phyloP scores from a whole-genome alignment of 2,113 vertebrate genomes.

The Struthidea cinerea region DNA sequence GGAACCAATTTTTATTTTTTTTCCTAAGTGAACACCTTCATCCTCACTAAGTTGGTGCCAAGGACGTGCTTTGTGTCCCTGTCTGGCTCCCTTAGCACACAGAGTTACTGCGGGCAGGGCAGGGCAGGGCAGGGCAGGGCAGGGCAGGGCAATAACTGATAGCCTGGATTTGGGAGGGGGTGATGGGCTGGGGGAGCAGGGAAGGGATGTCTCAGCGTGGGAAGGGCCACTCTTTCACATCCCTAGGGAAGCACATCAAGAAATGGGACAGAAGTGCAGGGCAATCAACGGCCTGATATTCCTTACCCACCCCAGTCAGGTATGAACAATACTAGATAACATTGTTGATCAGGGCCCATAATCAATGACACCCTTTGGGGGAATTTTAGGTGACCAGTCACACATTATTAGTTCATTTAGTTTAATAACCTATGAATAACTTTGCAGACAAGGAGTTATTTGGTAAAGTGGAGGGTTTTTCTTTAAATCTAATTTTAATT shows the following conservation, averaged over 20 bases:
- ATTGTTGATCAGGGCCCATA: background rate
- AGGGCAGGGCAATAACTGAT: background rate
- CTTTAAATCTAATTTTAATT: background rate
- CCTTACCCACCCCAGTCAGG: background rate
- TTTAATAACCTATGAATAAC: background rate
- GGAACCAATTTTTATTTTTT: background rate
- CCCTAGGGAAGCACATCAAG: background rate
- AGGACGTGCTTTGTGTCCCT: background rate
- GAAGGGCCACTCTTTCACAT: background rate
- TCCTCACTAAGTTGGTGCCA: background rate
- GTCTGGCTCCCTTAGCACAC: background rate
- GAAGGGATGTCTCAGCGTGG: fast-evolving
- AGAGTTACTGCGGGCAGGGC: background rate
- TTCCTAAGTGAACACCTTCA: background rate
- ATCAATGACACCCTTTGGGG: background rate
- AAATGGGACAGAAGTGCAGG: background rate
- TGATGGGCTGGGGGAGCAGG: background rate
- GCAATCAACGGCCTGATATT: background rate
- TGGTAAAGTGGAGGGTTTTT: background rate
- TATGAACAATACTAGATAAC: background rate
- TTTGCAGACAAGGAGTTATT: background rate
- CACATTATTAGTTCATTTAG: background rate
- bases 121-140: background rate
- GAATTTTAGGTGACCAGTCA: background rate
- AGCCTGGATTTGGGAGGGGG: background rate